Conservation (phyloP, 1,140 invertebrate genomes). For the Sarcophaga peregrina region DNA sequence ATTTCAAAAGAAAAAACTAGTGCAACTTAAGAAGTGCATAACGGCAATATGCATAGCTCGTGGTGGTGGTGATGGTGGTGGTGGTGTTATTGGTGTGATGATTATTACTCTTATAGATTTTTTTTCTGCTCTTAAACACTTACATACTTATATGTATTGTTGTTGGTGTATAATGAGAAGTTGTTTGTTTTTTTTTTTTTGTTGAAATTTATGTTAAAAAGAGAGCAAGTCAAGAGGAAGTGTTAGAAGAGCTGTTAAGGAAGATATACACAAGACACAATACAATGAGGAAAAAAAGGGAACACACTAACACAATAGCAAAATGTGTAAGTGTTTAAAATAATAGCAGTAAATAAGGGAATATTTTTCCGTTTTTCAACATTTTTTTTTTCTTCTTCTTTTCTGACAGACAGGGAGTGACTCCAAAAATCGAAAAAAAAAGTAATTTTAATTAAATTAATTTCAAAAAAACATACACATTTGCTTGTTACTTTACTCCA, state of each 20-base stretch:
- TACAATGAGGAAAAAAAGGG: slow-evolving; percentile 41
- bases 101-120: no score
- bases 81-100: no score
- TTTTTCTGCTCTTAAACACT: background rate
- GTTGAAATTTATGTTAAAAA: background rate
- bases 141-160: no score
- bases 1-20: background rate
- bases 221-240: background rate
- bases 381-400: no score
- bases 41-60: slow-evolving; percentile 26
- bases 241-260: background rate
- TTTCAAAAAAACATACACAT: background rate
- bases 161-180: slow-evolving; percentile 2
- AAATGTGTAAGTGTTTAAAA: background rate
- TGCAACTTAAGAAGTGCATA: slow-evolving; percentile 38
- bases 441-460: slow-evolving; percentile 41
- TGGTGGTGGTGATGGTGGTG: background rate
- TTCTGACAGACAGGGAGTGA: slow-evolving; percentile 46
- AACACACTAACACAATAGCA: slow-evolving; percentile 31
- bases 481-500: slow-evolving; percentile 1
- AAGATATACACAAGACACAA: slow-evolving; percentile 4
- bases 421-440: slow-evolving; percentile 34
- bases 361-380: background rate
- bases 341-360: slow-evolving; percentile 31
- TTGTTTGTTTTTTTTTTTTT: background rate